These are phyloP conservation scores for Coptotermes formosanus DNA, from an alignment of 1,140 invertebrate species.

Conservation along the genomic window DNA sequence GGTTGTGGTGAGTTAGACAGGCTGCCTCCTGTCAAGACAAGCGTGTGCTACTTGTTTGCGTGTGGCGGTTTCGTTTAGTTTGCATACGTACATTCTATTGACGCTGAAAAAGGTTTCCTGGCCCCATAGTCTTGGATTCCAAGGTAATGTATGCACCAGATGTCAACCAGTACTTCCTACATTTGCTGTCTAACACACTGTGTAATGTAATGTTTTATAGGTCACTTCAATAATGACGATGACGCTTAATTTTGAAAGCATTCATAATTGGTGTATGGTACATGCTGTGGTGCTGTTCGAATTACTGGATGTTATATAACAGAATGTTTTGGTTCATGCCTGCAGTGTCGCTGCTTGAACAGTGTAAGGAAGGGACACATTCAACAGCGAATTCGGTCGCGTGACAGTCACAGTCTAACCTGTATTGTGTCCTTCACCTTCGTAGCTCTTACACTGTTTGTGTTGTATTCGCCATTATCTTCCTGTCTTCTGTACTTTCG, in stretches of 20 bases:
- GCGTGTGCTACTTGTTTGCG: conserved; percentile 7
- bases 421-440: too few relatives aligned
- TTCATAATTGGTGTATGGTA: too few relatives aligned
- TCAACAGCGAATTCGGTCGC: too few relatives aligned
- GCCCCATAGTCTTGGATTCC: neutral
- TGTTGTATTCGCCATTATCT: too few relatives aligned
- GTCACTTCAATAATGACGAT: neutral
- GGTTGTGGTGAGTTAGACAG: neutral
- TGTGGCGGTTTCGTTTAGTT: conserved; percentile 10
- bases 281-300: too few relatives aligned
- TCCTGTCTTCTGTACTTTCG: too few relatives aligned
- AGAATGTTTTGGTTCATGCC: too few relatives aligned
- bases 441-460: too few relatives aligned
- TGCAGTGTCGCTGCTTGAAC: too few relatives aligned
- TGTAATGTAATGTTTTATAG: neutral
- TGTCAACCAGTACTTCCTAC: neutral
- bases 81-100: neutral
- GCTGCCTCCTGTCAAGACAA: neutral
- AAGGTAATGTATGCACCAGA: neutral
- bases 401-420: too few relatives aligned
- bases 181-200: neutral
- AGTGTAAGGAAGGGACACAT: too few relatives aligned
- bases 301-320: too few relatives aligned
- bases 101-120: neutral
- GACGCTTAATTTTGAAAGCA: neutral